Evolutionary conservation across 2,888 invertebrate species (phyloP).

Genomic region (Leptopterna dolabrata): DNA sequence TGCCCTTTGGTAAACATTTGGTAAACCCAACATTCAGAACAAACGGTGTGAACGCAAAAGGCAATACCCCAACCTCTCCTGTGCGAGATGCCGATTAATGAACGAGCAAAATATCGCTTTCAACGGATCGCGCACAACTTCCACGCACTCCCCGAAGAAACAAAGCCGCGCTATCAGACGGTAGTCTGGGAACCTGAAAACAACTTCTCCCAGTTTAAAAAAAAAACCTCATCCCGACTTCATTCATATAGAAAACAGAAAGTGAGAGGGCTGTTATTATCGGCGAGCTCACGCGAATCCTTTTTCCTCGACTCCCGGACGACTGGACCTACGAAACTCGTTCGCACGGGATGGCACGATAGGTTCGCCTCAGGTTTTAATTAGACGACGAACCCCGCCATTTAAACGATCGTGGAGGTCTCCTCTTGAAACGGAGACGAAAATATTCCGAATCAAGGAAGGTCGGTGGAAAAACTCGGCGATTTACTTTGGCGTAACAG

Average conservation of each 20-base stretch:
- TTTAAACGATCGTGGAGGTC: neutral
- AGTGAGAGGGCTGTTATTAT: conserved; percentile 9
- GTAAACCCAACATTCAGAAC: too few relatives aligned
- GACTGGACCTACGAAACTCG: conserved; percentile 1
- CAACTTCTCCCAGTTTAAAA: neutral
- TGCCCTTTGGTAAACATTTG: too few relatives aligned
- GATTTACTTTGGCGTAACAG: neutral
- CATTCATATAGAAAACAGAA: conserved; percentile 15
- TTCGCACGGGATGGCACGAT: neutral
- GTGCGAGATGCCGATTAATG: neutral
- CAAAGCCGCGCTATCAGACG: neutral
- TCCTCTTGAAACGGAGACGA: neutral
- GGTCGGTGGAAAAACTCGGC: neutral
- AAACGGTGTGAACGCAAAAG: too few relatives aligned
- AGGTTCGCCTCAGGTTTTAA: neutral
- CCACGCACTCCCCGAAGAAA: neutral
- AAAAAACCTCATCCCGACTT: neutral
- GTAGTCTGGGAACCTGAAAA: neutral
- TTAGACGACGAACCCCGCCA: neutral
- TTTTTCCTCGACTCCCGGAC: neutral
- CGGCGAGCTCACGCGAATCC: neutral
- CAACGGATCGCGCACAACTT: neutral
- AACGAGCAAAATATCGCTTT: neutral
- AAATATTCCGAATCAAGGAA: neutral
- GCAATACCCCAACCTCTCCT: too few relatives aligned